Conservation (phyloP, 2,797 vertebrate species). For the Spondyliosoma cantharus region DNA sequence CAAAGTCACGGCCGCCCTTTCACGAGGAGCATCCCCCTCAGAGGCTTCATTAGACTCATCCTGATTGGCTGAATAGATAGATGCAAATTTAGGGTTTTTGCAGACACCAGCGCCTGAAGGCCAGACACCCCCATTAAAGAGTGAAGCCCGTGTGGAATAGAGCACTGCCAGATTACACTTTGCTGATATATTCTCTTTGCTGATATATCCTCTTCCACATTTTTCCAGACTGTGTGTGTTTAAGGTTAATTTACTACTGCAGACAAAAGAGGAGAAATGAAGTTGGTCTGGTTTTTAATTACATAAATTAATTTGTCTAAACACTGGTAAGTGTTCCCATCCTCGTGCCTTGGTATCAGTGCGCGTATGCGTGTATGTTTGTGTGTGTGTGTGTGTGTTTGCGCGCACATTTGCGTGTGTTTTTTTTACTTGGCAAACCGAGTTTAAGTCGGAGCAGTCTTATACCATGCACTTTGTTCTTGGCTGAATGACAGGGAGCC, state of each 20-base stretch:
- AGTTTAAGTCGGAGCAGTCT: constrained; percentile 59
- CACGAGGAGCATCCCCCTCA: constrained; percentile 3
- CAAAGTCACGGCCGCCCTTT: constrained; percentile 34
- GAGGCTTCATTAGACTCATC: constrained; percentile 20
- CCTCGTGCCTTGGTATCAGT: not conserved
- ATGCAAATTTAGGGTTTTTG: constrained; percentile 21
- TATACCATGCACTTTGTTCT: constrained; percentile 73
- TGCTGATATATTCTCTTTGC: constrained; percentile 20
- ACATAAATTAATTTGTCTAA: constrained; percentile 48
- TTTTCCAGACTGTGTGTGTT: constrained; percentile 2
- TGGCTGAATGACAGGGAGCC: constrained; percentile 76
- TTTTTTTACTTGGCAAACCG: constrained; percentile 40
- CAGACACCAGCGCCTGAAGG: constrained; percentile 14
- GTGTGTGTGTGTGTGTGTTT: constrained; percentile 24
- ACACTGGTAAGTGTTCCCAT: constrained; percentile 31
- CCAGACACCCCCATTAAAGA: constrained; percentile 26
- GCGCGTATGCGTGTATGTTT: not conserved
- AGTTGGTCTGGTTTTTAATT: constrained; percentile 21
- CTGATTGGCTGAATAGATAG: constrained; percentile 16
- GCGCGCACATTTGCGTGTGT: not conserved
- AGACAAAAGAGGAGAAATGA: constrained; percentile 26
- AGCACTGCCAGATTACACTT: constrained; percentile 6
- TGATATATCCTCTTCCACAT: constrained; percentile 11
- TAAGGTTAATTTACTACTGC: constrained; percentile 21
- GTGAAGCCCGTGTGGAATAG: constrained; percentile 9